phyloP scores from a whole-genome alignment of 2,797 vertebrate species.

The Gymnodraco acuticeps region DNA sequence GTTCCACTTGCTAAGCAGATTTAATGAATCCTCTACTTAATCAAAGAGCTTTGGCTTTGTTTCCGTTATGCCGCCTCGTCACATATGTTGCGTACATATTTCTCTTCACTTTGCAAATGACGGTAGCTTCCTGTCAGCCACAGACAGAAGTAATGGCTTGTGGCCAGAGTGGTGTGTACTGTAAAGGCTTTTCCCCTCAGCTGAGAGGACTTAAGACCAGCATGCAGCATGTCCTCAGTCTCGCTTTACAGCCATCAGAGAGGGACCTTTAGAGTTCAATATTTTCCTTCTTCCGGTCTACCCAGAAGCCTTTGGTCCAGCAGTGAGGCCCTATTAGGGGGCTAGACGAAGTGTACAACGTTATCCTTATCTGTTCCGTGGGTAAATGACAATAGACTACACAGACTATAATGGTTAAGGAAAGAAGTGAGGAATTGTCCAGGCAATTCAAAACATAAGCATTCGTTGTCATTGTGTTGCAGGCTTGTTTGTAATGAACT shows the following conservation, averaged over 20 bases:
- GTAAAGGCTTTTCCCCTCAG: constrained; percentile 43
- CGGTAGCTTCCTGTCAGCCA: constrained; percentile 25
- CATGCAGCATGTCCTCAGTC: constrained; percentile 39
- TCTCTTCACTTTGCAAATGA: constrained; percentile 45
- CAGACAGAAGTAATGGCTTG: constrained; percentile 7
- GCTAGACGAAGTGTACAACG: constrained; percentile 44
- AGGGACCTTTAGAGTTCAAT: constrained; percentile 73
- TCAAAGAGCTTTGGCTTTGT: constrained; percentile 66
- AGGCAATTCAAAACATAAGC: neutral
- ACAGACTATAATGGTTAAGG: constrained; percentile 25
- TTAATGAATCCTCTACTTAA: constrained; percentile 79
- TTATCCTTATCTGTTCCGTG: constrained; percentile 57
- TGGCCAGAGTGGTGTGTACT: constrained; percentile 22
- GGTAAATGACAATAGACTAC: constrained; percentile 36
- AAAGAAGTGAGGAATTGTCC: constrained; percentile 1
- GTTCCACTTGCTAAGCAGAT: constrained; percentile 80
- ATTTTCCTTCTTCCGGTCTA: constrained; percentile 75
- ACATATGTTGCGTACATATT: constrained; percentile 49
- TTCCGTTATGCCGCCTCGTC: constrained; percentile 34
- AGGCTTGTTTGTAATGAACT: too few species aligned
- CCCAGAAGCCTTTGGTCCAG: constrained; percentile 37
- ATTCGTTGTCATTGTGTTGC: too few species aligned
- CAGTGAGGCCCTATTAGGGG: constrained; percentile 66
- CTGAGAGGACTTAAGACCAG: constrained; percentile 34
- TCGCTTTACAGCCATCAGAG: constrained; percentile 64